Evolutionary conservation across 2,113 vertebrate species (phyloP).

Genomic region (Pionites leucogaster): DNA sequence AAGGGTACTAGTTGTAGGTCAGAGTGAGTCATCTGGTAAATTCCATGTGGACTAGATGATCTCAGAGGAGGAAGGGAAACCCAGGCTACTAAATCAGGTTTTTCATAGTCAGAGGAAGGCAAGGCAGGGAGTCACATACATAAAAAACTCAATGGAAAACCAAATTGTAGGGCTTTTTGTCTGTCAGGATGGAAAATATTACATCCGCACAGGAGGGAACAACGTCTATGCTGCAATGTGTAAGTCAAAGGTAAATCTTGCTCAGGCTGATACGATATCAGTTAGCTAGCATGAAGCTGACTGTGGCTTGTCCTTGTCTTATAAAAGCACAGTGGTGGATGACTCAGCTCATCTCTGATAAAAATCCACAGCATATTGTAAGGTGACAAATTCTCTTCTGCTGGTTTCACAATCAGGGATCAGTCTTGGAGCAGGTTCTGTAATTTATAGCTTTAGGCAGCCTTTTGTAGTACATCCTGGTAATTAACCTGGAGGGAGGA

Average conservation of each 20-base stretch:
- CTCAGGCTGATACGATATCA: not conserved
- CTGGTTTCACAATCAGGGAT: not conserved
- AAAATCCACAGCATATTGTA: not conserved
- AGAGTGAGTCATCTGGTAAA: not conserved
- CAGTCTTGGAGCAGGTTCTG: not conserved
- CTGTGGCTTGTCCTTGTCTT: not conserved
- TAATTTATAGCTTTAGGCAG: conserved; percentile 30
- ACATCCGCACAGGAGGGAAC: not conserved
- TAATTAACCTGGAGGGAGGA: conserved; percentile 1
- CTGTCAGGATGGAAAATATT: not conserved
- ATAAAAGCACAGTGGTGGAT: not conserved
- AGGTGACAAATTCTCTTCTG: not conserved
- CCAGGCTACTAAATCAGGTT: not conserved
- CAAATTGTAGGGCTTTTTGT: not conserved
- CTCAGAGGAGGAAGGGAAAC: not conserved
- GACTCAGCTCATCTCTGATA: not conserved
- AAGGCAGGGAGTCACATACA: not conserved
- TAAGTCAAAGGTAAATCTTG: not conserved
- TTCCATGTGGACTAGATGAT: not conserved
- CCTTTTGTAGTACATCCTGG: not conserved
- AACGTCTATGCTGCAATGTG: not conserved
- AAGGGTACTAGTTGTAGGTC: not conserved
- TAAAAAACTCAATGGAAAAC: not conserved
- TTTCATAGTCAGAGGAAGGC: accelerated
- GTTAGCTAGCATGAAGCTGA: not conserved